These are phyloP conservation scores for Aptenodytes patagonicus DNA, from an alignment of 2,113 vertebrate species.

Conservation along the genomic window DNA sequence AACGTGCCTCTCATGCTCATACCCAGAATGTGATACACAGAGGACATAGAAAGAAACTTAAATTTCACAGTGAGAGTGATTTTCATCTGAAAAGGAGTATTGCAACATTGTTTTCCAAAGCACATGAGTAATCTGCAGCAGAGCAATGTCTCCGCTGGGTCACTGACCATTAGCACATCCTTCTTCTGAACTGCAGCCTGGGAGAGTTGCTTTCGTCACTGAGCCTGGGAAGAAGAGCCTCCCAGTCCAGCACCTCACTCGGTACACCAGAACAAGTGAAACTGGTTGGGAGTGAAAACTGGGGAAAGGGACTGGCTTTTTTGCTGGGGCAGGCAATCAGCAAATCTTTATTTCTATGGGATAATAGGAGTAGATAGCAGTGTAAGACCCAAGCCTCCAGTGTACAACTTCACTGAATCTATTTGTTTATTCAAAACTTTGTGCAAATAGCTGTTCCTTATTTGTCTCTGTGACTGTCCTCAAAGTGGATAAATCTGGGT, in stretches of 20 bases:
- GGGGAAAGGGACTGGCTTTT: background rate
- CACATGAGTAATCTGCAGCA: background rate
- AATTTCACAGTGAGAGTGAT: background rate
- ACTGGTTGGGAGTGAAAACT: background rate
- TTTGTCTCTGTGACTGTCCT: background rate
- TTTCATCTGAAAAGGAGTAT: background rate
- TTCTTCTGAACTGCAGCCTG: background rate
- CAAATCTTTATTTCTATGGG: background rate
- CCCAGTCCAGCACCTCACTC: background rate
- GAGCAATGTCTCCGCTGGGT: background rate
- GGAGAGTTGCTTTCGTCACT: accelerated
- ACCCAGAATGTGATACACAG: background rate
- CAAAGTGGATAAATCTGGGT: background rate
- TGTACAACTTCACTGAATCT: background rate
- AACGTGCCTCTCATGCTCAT: background rate
- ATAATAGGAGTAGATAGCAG: background rate
- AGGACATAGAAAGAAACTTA: background rate
- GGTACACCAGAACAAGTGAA: background rate
- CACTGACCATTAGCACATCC: background rate
- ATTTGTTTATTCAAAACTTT: background rate
- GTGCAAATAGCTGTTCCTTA: background rate
- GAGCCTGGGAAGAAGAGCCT: background rate
- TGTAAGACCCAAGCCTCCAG: background rate
- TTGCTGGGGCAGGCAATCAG: background rate
- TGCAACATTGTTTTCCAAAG: background rate